These are phyloP conservation scores for Leuciscus idus DNA, from an alignment of 2,113 vertebrate species.

Conservation along the genomic window DNA sequence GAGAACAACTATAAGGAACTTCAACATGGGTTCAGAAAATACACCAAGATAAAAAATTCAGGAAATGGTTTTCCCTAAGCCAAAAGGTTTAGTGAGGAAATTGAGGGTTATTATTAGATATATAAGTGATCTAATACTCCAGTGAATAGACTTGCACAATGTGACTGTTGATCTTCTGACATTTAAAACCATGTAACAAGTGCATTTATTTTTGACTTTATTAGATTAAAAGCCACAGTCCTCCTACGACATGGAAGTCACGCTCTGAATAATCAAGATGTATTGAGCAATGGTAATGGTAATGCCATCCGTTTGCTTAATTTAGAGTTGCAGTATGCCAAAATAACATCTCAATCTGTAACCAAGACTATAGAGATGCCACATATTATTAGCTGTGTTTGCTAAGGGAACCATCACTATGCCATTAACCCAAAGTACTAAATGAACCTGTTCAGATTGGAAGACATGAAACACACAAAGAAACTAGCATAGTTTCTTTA, in stretches of 20 bases:
- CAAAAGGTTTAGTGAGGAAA: not conserved
- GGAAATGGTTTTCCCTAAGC: not conserved
- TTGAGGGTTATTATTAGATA: not conserved
- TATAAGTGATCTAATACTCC: not conserved
- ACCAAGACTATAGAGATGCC: not conserved
- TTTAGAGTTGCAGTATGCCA: not conserved
- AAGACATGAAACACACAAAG: not conserved
- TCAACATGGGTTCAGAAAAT: not conserved
- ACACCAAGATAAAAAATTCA: not conserved
- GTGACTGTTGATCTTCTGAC: not conserved
- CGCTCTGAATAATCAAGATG: not conserved
- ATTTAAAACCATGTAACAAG: not conserved
- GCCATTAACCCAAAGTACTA: not conserved
- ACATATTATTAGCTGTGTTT: not conserved
- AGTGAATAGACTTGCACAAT: not conserved
- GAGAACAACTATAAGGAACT: not conserved
- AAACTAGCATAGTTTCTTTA: not conserved
- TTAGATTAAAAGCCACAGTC: not conserved
- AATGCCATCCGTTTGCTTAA: not conserved
- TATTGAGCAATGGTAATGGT: not conserved
- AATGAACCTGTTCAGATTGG: not conserved
- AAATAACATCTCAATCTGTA: not conserved
- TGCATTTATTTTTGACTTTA: not conserved
- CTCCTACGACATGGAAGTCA: not conserved
- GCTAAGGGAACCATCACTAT: not conserved